Evolutionary conservation across 2,113 vertebrate species (phyloP).

Genomic region (Paratilapia polleni): DNA sequence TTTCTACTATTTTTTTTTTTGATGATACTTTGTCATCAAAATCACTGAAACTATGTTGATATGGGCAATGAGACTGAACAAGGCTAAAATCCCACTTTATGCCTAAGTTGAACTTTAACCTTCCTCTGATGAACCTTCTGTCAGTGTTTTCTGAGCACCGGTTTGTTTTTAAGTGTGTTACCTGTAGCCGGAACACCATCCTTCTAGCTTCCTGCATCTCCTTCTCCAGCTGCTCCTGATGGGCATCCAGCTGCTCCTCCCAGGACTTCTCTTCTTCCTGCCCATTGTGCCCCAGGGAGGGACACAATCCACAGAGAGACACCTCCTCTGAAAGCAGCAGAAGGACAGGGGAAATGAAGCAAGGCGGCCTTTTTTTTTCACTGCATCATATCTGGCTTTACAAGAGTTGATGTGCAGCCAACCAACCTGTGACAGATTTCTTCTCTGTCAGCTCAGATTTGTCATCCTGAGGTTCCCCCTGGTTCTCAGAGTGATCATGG

Average conservation of each 20-base stretch:
- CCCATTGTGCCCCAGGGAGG: conserved; percentile 77
- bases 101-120: background rate
- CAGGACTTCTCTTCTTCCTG: conserved; percentile 86
- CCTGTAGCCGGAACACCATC: conserved; percentile 97
- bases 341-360: background rate
- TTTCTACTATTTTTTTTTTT: background rate
- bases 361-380: conserved; percentile 3
- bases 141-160: background rate
- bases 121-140: background rate
- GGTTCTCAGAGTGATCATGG: conserved; percentile 81
- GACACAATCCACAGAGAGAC: conserved; percentile 75
- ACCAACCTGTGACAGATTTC: conserved; percentile 83
- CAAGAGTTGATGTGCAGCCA: conserved; percentile 33
- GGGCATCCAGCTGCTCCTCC: conserved; percentile 94
- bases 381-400: conserved; percentile 6
- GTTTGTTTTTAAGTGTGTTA: conserved; percentile 57
- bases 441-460: conserved; percentile 85
- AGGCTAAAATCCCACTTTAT: background rate
- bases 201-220: conserved; percentile 97
- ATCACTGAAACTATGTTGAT: background rate
- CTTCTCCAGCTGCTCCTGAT: conserved; percentile 95
- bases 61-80: background rate
- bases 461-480: conserved; percentile 78
- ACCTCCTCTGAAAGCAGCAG: conserved; percentile 75
- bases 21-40: background rate